Base-by-base conservation (phyloP, 2,113 vertebrate species). In the Tricholaema leucomelas region DNA sequence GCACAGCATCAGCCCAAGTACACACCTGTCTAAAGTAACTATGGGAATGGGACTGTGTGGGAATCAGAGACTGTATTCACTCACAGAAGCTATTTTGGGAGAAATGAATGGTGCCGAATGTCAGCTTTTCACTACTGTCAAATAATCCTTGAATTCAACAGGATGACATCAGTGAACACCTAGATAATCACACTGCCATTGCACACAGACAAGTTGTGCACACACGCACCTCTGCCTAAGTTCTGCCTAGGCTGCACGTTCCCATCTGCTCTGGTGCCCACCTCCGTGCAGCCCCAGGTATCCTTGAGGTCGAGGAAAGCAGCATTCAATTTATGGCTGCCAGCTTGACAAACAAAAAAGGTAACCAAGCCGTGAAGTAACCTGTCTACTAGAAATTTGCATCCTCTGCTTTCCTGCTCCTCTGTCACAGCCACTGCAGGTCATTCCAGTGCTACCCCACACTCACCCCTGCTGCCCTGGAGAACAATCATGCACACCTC, bases 401-500 rank as follows among this genome's bases (percentile, higher is more conserved):
- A 6, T 35, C 65, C 30, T 78, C 64, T 50, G 71, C 72, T 31
- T 35, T 59, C 11, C 80, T 60, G n/a, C 9, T 36, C 21, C 42
- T 70, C 56, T 2, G 0, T 5, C 5, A 0, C 67, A 75, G 31
- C 38, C 46, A 23, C 61, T 36, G 27, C 46, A 71, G 48, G 28
- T 92, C 31, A 28, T 15, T 81, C 48, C 24, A 20, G 3, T 1
- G 1, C 25, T 17, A 33, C 35, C 13, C 44, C 6, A 1, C 27
- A 36, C 35, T n/a, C 6, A 2, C 3, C 16, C 52, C 24, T 44
- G 21, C 24, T 44, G 21, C 20, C 59, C 24, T 21, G 60, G 40
- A 72, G 2, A 7, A 40, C 69, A n/a, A 0, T 0, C 38, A n/a
- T 0, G 0, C 38, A 36, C 38, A 15, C 21, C 38, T 61, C 12